Conservation (phyloP, 2,888 invertebrate species). For the Zelleria hepariella region DNA sequence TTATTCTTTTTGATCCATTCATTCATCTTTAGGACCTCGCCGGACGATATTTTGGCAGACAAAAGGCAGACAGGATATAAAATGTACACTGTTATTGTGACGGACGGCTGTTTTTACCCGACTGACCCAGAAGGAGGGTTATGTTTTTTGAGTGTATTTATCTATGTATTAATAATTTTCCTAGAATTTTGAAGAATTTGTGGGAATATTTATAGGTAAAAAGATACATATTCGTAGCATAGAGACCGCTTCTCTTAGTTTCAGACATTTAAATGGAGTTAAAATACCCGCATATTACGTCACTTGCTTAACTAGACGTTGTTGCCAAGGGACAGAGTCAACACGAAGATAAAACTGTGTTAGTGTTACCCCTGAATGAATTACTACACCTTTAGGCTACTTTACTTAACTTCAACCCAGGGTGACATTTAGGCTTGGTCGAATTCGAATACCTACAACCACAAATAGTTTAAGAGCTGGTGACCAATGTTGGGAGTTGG, state of each 20-base stretch:
- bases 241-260: slow-evolving; percentile 4
- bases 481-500: too few relatives aligned
- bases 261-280: slow-evolving; percentile 2
- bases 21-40: background rate
- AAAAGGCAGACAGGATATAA: background rate
- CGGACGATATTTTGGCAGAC: background rate
- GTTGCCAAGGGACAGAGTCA: background rate
- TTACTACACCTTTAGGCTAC: too few relatives aligned
- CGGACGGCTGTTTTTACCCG: background rate
- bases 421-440: too few relatives aligned
- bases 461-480: too few relatives aligned
- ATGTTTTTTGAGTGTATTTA: background rate
- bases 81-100: background rate
- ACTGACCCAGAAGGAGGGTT: background rate
- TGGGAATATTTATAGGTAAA: too few relatives aligned
- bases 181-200: background rate
- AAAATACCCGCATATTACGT: background rate
- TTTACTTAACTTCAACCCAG: too few relatives aligned
- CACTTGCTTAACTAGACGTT: background rate
- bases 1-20: background rate
- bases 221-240: too few relatives aligned
- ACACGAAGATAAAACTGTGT: background rate
- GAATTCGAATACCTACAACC: too few relatives aligned
- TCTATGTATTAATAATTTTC: too few relatives aligned
- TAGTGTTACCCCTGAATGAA: background rate